phyloP scores from a whole-genome alignment of 2,888 invertebrate species.

The Chrysopilus asiliformis region DNA sequence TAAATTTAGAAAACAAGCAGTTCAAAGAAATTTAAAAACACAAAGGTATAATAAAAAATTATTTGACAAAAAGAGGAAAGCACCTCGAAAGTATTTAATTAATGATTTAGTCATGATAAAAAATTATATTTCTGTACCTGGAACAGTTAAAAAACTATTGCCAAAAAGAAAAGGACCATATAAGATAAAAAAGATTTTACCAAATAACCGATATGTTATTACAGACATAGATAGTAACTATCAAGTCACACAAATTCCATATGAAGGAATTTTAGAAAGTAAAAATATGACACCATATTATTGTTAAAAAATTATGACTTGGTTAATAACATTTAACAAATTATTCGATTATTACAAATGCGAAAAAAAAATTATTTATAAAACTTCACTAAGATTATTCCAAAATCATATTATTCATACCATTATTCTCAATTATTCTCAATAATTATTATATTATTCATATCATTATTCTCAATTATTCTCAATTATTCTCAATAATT shows the following conservation, averaged over 20 bases:
- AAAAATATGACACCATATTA: slow-evolving; percentile 6
- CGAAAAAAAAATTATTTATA: too few relatives aligned
- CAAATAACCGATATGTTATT: too few relatives aligned
- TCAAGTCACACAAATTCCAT: slow-evolving; percentile 13
- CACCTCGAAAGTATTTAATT: slow-evolving; percentile 11
- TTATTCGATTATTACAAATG: too few relatives aligned
- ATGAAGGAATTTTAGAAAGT: slow-evolving; percentile 10
- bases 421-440: too few relatives aligned
- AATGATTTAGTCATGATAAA: slow-evolving; percentile 15
- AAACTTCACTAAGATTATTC: too few relatives aligned
- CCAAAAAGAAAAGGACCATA: slow-evolving; percentile 17
- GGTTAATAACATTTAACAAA: too few relatives aligned
- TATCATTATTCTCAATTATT: too few relatives aligned
- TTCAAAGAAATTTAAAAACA: slow-evolving; percentile 1
- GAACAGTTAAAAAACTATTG: slow-evolving; percentile 15
- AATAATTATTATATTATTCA: too few relatives aligned
- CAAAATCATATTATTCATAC: too few relatives aligned
- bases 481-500: too few relatives aligned
- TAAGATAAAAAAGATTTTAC: too few relatives aligned
- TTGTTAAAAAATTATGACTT: too few relatives aligned
- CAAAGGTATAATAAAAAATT: slow-evolving; percentile 9
- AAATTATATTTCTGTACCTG: slow-evolving; percentile 16
- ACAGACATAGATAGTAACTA: slow-evolving; percentile 18
- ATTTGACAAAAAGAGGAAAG: slow-evolving; percentile 12
- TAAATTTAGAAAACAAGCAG: slow-evolving; percentile 1